Evolutionary conservation across 2,888 invertebrate genomes (phyloP).

Genomic region (Plebejus melissa): DNA sequence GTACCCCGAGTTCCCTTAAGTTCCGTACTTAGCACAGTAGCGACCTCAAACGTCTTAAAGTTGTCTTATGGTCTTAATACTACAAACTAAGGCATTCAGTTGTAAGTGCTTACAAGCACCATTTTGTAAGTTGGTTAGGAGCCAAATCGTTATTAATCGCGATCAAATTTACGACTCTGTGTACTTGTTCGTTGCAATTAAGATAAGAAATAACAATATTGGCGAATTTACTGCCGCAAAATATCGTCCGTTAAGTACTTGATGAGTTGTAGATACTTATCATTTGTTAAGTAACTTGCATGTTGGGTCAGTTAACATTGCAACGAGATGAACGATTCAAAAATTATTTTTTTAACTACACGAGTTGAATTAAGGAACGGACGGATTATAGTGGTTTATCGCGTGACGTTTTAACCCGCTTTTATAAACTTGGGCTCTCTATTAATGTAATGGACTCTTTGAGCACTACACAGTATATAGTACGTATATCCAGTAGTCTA

Average conservation of each 20-base stretch:
- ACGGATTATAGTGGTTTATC: too few relatives aligned
- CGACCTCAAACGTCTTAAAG: constrained; percentile 44
- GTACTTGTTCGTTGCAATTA: constrained; percentile 27
- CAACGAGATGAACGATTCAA: too few relatives aligned
- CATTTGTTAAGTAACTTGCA: not conserved
- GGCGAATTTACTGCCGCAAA: constrained; percentile 28
- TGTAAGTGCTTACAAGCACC: constrained; percentile 48
- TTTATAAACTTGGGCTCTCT: too few relatives aligned
- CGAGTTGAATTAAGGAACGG: too few relatives aligned
- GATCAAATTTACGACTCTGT: constrained; percentile 27
- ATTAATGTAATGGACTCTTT: too few relatives aligned
- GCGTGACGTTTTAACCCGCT: too few relatives aligned
- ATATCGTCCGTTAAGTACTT: constrained; percentile 4
- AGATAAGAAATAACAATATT: constrained; percentile 31
- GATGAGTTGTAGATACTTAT: not conserved
- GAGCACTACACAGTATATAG: too few relatives aligned
- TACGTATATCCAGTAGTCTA: too few relatives aligned
- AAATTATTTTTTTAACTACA: too few relatives aligned
- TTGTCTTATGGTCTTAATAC: constrained; percentile 52
- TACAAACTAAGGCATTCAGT: constrained; percentile 46
- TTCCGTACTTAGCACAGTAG: constrained; percentile 27
- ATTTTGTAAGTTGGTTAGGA: constrained; percentile 52
- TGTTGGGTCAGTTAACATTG: too few relatives aligned
- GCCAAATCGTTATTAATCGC: constrained; percentile 54
- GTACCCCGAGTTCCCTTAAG: constrained; percentile 26